Evolutionary conservation across 2,888 invertebrate genomes (phyloP), one percentile per base, ranked within the genome.

Genomic region (Drosophila infuscata): DNA sequence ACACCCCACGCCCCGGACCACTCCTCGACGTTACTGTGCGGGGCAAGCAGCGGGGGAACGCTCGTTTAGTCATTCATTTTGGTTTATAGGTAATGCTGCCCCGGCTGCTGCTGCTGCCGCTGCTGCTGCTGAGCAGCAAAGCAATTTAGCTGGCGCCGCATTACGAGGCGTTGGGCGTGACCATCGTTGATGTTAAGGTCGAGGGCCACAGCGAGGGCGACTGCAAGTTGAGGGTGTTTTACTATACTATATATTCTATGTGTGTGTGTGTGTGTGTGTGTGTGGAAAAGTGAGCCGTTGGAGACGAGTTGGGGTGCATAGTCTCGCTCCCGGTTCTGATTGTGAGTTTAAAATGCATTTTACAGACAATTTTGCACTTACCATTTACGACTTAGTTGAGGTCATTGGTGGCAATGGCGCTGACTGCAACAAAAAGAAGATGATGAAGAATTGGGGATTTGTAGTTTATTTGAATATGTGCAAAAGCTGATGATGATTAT

Each of bases 301-400:
- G 3, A 0, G 30, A n/a, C 15, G 35, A 29, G 15, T 15, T n/a
- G 30, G 17, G 25, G 11, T 25, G 35, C 4, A 25, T 7, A 11
- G 36, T n/a, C 29, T 49, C n/a, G 3, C n/a, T 35, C 36, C 41
- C 17, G 29, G 25, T 33, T 64, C 53, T 62, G 78, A 68, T 76
- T 79, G 77, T 57, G 60, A 78, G 66, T 63, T 82, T 79, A 70
- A 80, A 80, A 87, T 79, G 78, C 82, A 75, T 76, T 84, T 84
- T 74, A 82, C 72, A 87, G 74, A 76, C 81, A 76, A 74, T 82
- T 84, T 85, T 82, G 67, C 83, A 84, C 86, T 88, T 83, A 84
- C 84, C 88, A 83, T 81, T 85, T 76, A 84, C 79, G 71, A 78
- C 71, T 71, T 79, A 79, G 76, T 67, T 83, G 71, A 70, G 85